Evolutionary conservation across 2,113 vertebrate species (phyloP).

Genomic region (Theristicus caerulescens): DNA sequence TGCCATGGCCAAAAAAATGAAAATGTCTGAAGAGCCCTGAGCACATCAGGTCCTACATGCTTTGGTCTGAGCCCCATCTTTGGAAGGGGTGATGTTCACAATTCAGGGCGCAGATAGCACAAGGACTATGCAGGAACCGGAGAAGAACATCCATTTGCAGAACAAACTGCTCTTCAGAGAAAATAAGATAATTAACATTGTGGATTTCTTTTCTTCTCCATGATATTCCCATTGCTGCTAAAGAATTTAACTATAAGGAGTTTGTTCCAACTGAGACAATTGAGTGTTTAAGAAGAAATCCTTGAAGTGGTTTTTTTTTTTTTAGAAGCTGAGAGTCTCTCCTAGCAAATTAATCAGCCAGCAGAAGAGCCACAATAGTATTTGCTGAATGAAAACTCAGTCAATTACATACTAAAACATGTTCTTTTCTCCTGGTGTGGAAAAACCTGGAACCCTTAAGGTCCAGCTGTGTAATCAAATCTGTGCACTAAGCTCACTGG

Average conservation of each 20-base stretch:
- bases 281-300: conserved; percentile 33
- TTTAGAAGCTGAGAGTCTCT: conserved; percentile 23
- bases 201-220: neutral
- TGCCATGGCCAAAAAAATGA: neutral
- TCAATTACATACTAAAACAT: conserved; percentile 33
- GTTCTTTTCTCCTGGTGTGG: neutral
- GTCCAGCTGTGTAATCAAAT: conserved; percentile 8
- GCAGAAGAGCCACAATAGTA: conserved; percentile 25
- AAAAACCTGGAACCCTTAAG: neutral
- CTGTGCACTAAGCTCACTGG: rapidly evolving
- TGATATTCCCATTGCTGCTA: neutral
- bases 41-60: rapidly evolving
- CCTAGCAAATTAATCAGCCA: conserved; percentile 54
- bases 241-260: neutral
- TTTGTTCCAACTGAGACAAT: conserved; percentile 24
- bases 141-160: neutral
- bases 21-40: neutral
- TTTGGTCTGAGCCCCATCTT: neutral
- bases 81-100: rapidly evolving
- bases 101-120: neutral
- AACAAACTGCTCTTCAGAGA: neutral
- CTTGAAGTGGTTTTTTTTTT: conserved; percentile 12
- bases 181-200: neutral
- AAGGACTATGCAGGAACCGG: neutral
- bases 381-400: conserved; percentile 58